These are phyloP conservation scores for Scelioninae gen. 1 DNA, from an alignment of 2,888 invertebrate species.

Conservation along the genomic window DNA sequence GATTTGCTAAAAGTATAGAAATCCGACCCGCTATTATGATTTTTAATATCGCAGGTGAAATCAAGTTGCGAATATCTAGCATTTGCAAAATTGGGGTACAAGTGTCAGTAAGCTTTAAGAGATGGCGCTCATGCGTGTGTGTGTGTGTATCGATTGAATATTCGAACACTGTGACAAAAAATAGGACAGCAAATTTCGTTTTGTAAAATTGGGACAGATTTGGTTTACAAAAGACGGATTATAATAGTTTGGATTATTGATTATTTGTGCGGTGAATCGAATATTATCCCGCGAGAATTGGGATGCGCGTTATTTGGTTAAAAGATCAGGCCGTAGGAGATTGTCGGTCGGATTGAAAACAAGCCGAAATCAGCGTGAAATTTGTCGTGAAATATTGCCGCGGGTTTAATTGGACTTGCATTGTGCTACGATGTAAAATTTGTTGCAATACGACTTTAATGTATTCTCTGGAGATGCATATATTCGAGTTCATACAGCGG, in stretches of 20 bases:
- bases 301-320: conserved; percentile 42
- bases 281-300: conserved; percentile 54
- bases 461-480: conserved; percentile 43
- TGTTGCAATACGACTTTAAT: conserved; percentile 50
- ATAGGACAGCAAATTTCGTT: conserved; percentile 48
- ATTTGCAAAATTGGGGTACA: conserved; percentile 28
- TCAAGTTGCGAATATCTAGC: conserved; percentile 9
- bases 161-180: conserved; percentile 55
- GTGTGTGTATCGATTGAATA: conserved; percentile 25
- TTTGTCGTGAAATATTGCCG: conserved; percentile 18
- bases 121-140: conserved; percentile 1
- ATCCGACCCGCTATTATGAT: too few species aligned
- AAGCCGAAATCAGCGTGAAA: conserved; percentile 6
- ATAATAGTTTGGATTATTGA: conserved; percentile 53
- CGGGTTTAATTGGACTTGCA: conserved; percentile 24
- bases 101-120: conserved; percentile 46
- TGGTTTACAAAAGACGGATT: conserved; percentile 54
- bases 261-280: conserved; percentile 54
- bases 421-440: conserved; percentile 35
- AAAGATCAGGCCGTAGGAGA: conserved; percentile 20
- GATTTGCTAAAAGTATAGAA: too few species aligned
- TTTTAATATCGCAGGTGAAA: conserved; percentile 12
- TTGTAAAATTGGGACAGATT: conserved; percentile 53
- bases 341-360: conserved; percentile 34
- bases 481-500: conserved; percentile 37